phyloP scores from a whole-genome alignment of 2,888 invertebrate species.

The Malthinus seriepunctatus region DNA sequence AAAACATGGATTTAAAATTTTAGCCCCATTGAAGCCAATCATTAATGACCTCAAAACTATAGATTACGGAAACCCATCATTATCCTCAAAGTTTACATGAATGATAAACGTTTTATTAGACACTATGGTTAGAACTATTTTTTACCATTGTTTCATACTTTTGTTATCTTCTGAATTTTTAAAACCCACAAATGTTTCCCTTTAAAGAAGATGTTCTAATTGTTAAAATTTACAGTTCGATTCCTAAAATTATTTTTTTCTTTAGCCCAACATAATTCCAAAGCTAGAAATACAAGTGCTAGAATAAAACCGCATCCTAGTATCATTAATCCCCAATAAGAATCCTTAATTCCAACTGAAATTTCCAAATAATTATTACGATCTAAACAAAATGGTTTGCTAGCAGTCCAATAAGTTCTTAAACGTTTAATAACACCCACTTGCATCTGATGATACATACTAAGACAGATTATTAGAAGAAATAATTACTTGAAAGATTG shows the following conservation, averaged over 20 bases:
- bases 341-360: conserved; percentile 62
- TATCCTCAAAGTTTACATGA: no score
- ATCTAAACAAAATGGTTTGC: conserved; percentile 62
- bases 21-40: no score
- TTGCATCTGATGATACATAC: conserved; percentile 63
- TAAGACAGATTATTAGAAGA: conserved; percentile 43
- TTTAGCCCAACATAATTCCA: conserved; percentile 46
- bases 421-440: conserved; percentile 63
- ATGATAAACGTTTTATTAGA: no score
- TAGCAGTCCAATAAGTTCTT: conserved; percentile 61
- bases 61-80: no score
- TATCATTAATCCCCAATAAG: conserved; percentile 61
- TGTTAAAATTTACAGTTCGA: background rate
- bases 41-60: no score
- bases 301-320: conserved; percentile 57
- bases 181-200: no score
- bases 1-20: no score
- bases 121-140: no score
- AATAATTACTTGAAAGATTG: background rate
- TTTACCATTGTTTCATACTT: no score
- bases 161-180: no score
- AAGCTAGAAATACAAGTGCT: conserved; percentile 49
- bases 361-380: conserved; percentile 55
- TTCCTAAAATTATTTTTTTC: background rate
- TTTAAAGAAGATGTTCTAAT: background rate